Percentiles rank a stretch among this genome's conserved stretches.
These are phyloP conservation scores for Cyclophora albipunctata DNA, from an alignment of 2,888 invertebrate genomes.

Conservation along the genomic window DNA sequence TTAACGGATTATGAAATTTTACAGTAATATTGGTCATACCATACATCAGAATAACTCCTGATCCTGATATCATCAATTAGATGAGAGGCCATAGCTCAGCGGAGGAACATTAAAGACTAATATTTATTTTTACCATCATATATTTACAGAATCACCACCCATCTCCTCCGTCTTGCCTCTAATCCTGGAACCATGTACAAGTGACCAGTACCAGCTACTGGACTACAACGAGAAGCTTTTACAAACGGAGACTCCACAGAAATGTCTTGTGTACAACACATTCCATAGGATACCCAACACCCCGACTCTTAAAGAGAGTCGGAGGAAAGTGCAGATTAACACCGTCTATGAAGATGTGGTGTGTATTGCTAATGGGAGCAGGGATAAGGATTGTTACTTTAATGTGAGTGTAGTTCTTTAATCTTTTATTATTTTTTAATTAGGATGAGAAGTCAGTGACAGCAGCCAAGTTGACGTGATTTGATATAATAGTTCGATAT, in stretches of 20 bases:
- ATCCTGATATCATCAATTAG: no score
- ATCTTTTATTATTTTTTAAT: no score
- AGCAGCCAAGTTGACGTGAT: no score
- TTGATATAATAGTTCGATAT: no score
- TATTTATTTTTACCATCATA: neutral
- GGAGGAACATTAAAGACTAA: no score
- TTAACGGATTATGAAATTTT: no score
- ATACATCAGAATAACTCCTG: no score
- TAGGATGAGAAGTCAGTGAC: no score
- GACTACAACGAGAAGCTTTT: conserved; percentile 55
- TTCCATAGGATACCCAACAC: conserved; percentile 43
- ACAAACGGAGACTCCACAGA: conserved; percentile 33
- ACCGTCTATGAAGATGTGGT: conserved; percentile 42
- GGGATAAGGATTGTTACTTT: conserved; percentile 26
- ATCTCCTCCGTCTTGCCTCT: conserved; percentile 35
- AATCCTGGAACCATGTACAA: conserved; percentile 35
- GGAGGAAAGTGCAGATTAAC: conserved; percentile 23
- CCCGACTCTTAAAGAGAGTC: conserved; percentile 13
- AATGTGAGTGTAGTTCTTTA: conserved; percentile 33
- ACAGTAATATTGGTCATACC: no score
- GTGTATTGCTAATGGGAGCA: conserved; percentile 28
- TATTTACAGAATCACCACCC: conserved; percentile 38
- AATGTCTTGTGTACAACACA: conserved; percentile 48
- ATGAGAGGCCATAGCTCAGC: no score
- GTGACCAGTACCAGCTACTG: conserved; percentile 37